Conservation (phyloP, 92 coral and sea anemone genomes). For the Actinernus sp. region DNA sequence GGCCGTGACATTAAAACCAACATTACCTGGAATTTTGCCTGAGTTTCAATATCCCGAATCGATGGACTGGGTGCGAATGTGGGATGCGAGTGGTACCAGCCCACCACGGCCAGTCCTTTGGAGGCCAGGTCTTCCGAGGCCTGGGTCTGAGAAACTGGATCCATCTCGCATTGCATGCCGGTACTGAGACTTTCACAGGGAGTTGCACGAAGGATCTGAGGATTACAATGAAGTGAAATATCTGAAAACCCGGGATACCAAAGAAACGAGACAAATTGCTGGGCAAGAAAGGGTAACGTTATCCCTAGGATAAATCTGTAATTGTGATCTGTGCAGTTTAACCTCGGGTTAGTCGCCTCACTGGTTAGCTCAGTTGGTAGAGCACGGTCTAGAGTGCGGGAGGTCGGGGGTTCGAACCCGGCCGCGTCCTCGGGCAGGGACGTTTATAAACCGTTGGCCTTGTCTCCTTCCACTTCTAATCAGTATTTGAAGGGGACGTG, state of each 20-base stretch:
- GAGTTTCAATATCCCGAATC: conserved; percentile 86
- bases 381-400: too few species aligned
- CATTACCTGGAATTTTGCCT: conserved; percentile 82
- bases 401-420: too few species aligned
- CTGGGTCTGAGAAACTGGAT: conserved; percentile 94
- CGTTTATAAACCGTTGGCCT: too few species aligned
- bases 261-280: too few species aligned
- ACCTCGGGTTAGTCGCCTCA: too few species aligned
- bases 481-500: too few species aligned
- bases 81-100: conserved; percentile 95
- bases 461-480: too few species aligned
- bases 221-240: background rate
- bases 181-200: conserved; percentile 86
- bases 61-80: conserved; percentile 91
- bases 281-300: too few species aligned
- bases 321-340: too few species aligned
- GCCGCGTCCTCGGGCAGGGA: too few species aligned
- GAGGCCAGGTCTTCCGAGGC: conserved; percentile 81
- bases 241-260: background rate
- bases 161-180: conserved; percentile 94
- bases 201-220: conserved; percentile 72
- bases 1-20: background rate
- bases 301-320: too few species aligned
- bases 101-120: conserved; percentile 81
- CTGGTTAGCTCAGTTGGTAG: too few species aligned